A percentile compares a stretch with the other conserved stretches of the same genome.
Conservation (phyloP, 1,140 invertebrate genomes). For the Ephestia elutella region DNA sequence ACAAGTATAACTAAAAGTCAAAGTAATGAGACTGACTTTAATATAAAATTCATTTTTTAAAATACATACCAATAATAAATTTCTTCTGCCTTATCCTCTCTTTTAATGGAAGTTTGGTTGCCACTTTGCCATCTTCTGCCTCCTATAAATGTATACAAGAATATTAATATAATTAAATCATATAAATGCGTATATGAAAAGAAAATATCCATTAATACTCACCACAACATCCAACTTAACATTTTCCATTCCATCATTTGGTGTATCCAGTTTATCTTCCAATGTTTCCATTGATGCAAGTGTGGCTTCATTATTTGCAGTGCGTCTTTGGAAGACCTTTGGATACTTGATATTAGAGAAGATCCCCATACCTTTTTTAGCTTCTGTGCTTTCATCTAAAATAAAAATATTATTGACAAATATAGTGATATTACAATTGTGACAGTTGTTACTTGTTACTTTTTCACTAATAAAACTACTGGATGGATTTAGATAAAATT, state of each 20-base stretch:
- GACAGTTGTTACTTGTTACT: too few relatives aligned
- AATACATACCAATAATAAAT: conserved; percentile 59
- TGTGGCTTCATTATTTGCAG: conserved; percentile 75
- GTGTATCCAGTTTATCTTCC: conserved; percentile 76
- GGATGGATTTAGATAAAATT: neutral
- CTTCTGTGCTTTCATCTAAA: conserved; percentile 36
- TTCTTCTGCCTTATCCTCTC: conserved; percentile 71
- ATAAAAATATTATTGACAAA: conserved; percentile 12
- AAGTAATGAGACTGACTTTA: too few relatives aligned
- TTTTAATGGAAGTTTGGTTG: conserved; percentile 56
- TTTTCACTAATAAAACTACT: too few relatives aligned
- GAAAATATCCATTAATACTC: conserved; percentile 26
- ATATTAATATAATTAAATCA: too few relatives aligned
- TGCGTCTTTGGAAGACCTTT: conserved; percentile 55
- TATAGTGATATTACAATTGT: too few relatives aligned
- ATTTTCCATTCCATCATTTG: conserved; percentile 81
- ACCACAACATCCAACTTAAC: conserved; percentile 77
- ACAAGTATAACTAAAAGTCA: too few relatives aligned
- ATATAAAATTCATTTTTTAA: too few relatives aligned
- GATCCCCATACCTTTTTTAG: conserved; percentile 36
- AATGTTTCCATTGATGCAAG: conserved; percentile 86
- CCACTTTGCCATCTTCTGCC: conserved; percentile 59
- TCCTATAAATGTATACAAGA: conserved; percentile 38
- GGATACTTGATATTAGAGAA: conserved; percentile 54
- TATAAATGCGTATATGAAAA: neutral